These are phyloP conservation scores for Cephus pygmeus DNA, from an alignment of 2,888 invertebrate species.

Conservation along the genomic window DNA sequence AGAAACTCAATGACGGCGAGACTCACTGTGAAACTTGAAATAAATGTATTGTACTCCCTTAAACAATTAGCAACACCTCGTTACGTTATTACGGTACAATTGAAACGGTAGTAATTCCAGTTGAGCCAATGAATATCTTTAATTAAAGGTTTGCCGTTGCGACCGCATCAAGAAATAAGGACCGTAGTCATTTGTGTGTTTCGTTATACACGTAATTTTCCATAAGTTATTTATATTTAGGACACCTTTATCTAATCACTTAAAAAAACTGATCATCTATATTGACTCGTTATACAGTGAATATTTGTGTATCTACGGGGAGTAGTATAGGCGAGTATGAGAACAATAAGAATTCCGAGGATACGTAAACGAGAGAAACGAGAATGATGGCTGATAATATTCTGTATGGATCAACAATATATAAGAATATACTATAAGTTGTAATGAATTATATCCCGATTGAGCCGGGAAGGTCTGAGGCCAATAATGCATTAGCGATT, in stretches of 20 bases:
- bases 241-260: too few relatives aligned
- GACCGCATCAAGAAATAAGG: neutral
- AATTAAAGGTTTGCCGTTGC: neutral
- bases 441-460: neutral
- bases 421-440: neutral
- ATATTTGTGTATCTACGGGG: neutral
- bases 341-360: neutral
- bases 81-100: neutral
- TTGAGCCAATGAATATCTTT: neutral
- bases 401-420: neutral
- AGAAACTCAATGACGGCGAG: neutral
- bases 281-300: neutral
- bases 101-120: neutral
- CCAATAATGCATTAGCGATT: neutral
- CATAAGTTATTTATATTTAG: neutral
- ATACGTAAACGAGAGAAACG: neutral
- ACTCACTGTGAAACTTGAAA: neutral
- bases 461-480: neutral
- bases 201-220: neutral
- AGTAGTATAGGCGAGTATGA: neutral
- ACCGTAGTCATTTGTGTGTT: neutral
- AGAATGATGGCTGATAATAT: neutral
- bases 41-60: neutral
- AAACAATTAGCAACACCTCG: neutral
- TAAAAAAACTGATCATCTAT: neutral